Conservation (phyloP, 2,888 invertebrate species). For the Arrhopalites spinosus region DNA sequence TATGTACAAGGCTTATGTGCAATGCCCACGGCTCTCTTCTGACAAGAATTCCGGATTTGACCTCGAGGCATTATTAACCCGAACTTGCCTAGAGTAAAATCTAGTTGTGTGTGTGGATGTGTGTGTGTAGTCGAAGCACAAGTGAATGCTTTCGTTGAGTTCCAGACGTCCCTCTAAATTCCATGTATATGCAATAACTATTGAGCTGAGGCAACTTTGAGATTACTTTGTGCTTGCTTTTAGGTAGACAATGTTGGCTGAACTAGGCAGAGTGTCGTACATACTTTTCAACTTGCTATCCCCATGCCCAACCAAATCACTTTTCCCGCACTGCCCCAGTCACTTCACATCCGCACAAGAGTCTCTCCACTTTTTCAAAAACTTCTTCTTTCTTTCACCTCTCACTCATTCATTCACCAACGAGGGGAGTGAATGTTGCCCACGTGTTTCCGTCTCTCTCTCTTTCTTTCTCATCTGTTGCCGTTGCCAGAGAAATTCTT, state of each 20-base stretch:
- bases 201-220: constrained; percentile 26
- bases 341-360: too few relatives aligned
- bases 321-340: too few relatives aligned
- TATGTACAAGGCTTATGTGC: constrained; percentile 28
- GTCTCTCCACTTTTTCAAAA: too few relatives aligned
- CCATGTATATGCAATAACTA: neutral
- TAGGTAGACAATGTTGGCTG: neutral
- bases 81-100: constrained; percentile 54
- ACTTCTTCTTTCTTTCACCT: too few relatives aligned
- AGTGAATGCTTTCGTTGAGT: constrained; percentile 25
- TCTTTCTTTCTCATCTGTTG: neutral
- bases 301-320: too few relatives aligned
- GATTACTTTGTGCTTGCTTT: constrained; percentile 20
- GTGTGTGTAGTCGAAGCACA: too few relatives aligned
- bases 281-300: too few relatives aligned
- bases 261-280: too few relatives aligned
- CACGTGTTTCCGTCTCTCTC: neutral
- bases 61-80: constrained; percentile 57
- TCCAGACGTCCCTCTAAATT: neutral
- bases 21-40: constrained; percentile 47
- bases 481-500: neutral
- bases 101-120: too few relatives aligned
- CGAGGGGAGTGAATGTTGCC: neutral
- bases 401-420: too few relatives aligned
- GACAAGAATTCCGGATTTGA: constrained; percentile 56